Evolutionary conservation across 1,140 invertebrate species (phyloP), one percentile per base, ranked within the genome.

Genomic region (Meteorus sp.): DNA sequence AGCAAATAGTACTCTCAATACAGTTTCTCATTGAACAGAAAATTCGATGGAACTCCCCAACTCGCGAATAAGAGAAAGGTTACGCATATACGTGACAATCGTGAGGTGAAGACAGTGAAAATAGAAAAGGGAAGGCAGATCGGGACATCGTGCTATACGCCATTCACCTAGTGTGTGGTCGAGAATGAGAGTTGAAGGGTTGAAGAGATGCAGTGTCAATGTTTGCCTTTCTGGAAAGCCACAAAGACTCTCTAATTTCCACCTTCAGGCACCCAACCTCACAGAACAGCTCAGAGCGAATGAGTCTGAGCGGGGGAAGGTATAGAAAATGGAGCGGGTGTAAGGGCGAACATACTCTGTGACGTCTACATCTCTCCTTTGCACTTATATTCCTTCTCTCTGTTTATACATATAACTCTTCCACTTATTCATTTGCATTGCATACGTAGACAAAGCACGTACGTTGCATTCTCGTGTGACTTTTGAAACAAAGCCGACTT

Each of bases 221-320:
- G 50, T 59, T 59, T 59, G 37, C 37, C 15, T 33, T 19, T 23
- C 9, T 23, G 22, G 8, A 47, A 59, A 53, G 27, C 29, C 50
- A 59, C 48, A 52, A 45, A 59, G 47, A n/a, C 23, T 39, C 37
- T 43, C 44, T 58, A 50, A 53, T 47, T 59, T 59, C 27, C 23
- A 57, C 44, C 15, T n/a, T 19, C 20, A 48, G 29, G 13, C 11
- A 23, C 55, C 15, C 29, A 11, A 13, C 19, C 22, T 23, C n/a
- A 5, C 44, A 29, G 22, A n/a, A 22, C 45, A 29, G 19, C 41
- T 37, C 43, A 23, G 8, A 7, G 19, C 15, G n/a, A 17, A 17
- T n/a, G 11, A 31, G 11, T 31, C 27, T 52, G 50, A 1, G 33
- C 50, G n/a, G 7, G 6, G 22, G 13, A 48, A 23, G 15, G n/a